These are phyloP conservation scores for Polylopha cassiicola DNA, from an alignment of 2,888 invertebrate genomes.

Conservation along the genomic window DNA sequence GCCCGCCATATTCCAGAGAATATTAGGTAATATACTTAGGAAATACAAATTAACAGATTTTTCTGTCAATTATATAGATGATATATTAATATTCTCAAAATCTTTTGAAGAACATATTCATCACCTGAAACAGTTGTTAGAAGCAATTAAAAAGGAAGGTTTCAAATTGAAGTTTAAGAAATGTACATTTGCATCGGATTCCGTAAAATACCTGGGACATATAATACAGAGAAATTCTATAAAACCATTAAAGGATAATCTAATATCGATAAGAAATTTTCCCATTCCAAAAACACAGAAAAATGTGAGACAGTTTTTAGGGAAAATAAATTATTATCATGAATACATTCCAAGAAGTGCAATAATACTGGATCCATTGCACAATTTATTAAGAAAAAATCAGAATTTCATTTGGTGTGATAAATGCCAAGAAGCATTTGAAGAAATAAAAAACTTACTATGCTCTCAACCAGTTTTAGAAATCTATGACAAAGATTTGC, in stretches of 20 bases:
- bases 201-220: not conserved
- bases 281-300: not conserved
- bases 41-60: no score
- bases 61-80: no score
- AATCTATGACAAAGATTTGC: conserved; percentile 28
- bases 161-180: not conserved
- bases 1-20: not conserved
- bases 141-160: no score
- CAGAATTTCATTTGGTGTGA: conserved; percentile 9
- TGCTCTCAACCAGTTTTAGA: conserved; percentile 26
- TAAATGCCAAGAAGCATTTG: conserved; percentile 23
- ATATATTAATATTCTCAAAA: no score
- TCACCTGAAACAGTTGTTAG: no score
- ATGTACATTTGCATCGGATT: not conserved
- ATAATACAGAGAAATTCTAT: not conserved
- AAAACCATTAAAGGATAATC: not conserved
- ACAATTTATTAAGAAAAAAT: conserved; percentile 6
- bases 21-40: no score
- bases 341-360: conserved; percentile 7
- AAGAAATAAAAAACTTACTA: conserved; percentile 22
- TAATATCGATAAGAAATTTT: not conserved
- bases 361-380: conserved; percentile 7
- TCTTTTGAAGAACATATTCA: no score
- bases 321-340: conserved; percentile 2
- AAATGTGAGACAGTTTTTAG: no score